Evolutionary conservation across 2,888 invertebrate species (phyloP).

Genomic region (Euplexia lucipara): DNA sequence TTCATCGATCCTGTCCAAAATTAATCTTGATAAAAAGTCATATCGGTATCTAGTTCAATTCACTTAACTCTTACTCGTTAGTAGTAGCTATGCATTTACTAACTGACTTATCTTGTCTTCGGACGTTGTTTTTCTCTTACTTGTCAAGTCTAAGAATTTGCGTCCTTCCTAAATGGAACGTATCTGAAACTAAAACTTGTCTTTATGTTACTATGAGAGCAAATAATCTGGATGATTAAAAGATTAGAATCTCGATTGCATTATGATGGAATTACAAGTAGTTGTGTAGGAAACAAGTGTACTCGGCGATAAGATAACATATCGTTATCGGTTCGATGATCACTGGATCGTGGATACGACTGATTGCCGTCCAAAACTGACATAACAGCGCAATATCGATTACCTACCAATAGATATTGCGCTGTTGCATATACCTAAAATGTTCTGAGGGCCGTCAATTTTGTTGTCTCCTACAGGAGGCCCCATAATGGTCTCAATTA

Average conservation of each 20-base stretch:
- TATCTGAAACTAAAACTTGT: not conserved
- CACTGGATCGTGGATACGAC: slow-evolving; percentile 54
- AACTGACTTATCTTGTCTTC: not conserved
- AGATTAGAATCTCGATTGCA: slow-evolving; percentile 38
- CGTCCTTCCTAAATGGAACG: not conserved
- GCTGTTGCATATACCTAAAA: no score
- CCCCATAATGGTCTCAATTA: no score
- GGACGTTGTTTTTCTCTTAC: not conserved
- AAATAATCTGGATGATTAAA: slow-evolving; percentile 32
- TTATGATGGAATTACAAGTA: slow-evolving; percentile 47
- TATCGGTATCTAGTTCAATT: not conserved
- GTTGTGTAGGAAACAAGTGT: slow-evolving; percentile 46
- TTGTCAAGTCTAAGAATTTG: not conserved
- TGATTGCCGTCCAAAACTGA: slow-evolving; percentile 55
- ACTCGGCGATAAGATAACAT: slow-evolving; percentile 56
- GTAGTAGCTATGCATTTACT: not conserved
- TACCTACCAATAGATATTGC: slow-evolving; percentile 29
- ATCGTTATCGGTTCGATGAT: slow-evolving; percentile 46
- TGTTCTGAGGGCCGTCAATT: no score
- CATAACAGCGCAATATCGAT: not conserved
- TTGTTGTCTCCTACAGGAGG: no score
- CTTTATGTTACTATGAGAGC: not conserved
- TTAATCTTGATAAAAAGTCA: not conserved
- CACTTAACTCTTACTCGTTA: not conserved
- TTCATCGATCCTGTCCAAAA: slow-evolving; percentile 9